These are phyloP conservation scores for Lepidurus packardi DNA, from an alignment of 1,140 invertebrate genomes.

Conservation along the genomic window DNA sequence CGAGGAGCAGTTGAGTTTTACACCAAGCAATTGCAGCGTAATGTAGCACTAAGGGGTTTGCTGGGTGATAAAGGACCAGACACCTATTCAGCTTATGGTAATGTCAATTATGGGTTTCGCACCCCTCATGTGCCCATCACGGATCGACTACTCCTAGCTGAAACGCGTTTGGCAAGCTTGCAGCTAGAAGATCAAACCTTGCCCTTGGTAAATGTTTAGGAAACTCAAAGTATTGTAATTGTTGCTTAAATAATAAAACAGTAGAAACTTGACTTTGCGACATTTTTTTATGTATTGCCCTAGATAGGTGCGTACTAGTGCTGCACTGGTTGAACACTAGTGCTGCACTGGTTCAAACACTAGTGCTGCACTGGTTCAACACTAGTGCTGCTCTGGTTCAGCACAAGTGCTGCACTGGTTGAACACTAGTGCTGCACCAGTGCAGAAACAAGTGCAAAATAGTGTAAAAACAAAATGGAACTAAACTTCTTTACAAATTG, in stretches of 20 bases:
- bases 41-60: constrained; percentile 61
- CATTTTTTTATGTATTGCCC: no score
- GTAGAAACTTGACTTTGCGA: no score
- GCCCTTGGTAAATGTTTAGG: constrained; percentile 19
- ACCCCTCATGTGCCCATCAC: constrained; percentile 57
- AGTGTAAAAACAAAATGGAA: no score
- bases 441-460: no score
- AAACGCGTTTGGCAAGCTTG: constrained; percentile 39
- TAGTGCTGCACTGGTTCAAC: no score
- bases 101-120: constrained; percentile 59
- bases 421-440: no score
- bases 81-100: constrained; percentile 58
- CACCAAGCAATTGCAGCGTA: constrained; percentile 61
- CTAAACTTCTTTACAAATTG: no score
- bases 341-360: no score
- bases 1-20: constrained; percentile 69
- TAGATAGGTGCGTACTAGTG: no score
- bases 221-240: neutral
- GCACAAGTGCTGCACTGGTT: no score
- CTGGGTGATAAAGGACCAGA: constrained; percentile 53
- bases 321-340: no score
- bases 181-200: neutral
- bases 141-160: constrained; percentile 58
- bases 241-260: neutral
- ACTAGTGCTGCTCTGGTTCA: no score